Evolutionary conservation across 2,888 invertebrate species (phyloP).

Genomic region (Lithophane ornitopus): DNA sequence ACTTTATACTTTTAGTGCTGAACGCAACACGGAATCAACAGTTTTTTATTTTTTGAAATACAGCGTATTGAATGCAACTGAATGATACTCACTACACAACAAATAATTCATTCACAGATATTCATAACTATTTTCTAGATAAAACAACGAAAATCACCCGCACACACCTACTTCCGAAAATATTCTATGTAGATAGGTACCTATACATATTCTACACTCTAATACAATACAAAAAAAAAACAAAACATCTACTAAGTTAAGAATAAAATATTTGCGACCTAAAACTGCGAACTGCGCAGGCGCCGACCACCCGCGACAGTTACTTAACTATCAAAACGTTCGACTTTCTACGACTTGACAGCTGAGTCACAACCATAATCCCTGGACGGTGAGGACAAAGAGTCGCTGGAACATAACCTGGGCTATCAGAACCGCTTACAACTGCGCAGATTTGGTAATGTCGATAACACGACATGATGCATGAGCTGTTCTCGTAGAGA

Average conservation of each 20-base stretch:
- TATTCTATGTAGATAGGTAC: neutral
- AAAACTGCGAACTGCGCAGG: neutral
- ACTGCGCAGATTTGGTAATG: neutral
- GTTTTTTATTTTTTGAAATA: neutral
- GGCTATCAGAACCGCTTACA: neutral
- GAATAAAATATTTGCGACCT: constrained; percentile 16
- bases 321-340: constrained; percentile 10
- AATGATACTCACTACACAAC: neutral
- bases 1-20: neutral
- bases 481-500: neutral
- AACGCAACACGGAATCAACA: no score
- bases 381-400: neutral
- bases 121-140: neutral
- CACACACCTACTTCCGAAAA: neutral
- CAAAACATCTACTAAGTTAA: neutral
- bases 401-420: neutral
- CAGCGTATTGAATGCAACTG: neutral
- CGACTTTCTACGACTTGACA: constrained; percentile 21
- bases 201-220: neutral
- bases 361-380: constrained; percentile 2
- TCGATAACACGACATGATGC: neutral
- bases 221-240: constrained; percentile 2
- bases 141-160: neutral
- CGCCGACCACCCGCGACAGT: neutral
- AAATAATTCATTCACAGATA: neutral